These are phyloP conservation scores for Ochotona curzoniae DNA, from an alignment of 2,113 vertebrate genomes.

Conservation along the genomic window DNA sequence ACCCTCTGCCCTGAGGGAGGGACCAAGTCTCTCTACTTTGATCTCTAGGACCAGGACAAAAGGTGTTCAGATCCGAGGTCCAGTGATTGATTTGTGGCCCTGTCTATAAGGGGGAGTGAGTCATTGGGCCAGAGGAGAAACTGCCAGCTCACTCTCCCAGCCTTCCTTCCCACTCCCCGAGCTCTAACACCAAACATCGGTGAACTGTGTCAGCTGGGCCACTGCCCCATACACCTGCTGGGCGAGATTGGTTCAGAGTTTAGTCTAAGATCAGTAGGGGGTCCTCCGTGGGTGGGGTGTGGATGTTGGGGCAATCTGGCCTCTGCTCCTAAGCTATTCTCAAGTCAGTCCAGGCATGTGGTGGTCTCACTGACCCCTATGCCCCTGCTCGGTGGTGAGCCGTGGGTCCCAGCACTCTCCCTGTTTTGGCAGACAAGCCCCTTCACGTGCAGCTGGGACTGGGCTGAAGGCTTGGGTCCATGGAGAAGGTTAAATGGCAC, in stretches of 20 bases:
- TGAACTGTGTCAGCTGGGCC: neutral
- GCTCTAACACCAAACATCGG: no score
- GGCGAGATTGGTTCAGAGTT: neutral
- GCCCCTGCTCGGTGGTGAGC: neutral
- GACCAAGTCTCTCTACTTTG: neutral
- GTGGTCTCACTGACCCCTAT: neutral
- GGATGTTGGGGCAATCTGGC: neutral
- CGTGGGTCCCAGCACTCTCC: neutral
- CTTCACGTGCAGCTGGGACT: neutral
- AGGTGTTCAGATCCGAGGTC: neutral
- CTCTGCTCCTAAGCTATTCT: neutral
- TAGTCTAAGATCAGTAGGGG: neutral
- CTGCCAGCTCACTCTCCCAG: neutral
- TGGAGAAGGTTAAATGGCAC: neutral
- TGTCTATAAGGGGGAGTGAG: neutral
- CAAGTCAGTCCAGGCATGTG: neutral
- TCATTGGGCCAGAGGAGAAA: neutral
- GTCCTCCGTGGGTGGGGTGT: neutral
- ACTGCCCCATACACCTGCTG: neutral
- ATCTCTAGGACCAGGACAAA: slow-evolving; percentile 44
- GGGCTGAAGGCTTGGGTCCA: neutral
- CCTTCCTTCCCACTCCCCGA: neutral
- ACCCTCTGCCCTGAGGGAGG: neutral
- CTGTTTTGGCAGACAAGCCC: neutral
- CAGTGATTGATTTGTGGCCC: slow-evolving; percentile 47